These are phyloP conservation scores for Merops nubicus DNA, from an alignment of 2,113 vertebrate genomes.

Conservation along the genomic window DNA sequence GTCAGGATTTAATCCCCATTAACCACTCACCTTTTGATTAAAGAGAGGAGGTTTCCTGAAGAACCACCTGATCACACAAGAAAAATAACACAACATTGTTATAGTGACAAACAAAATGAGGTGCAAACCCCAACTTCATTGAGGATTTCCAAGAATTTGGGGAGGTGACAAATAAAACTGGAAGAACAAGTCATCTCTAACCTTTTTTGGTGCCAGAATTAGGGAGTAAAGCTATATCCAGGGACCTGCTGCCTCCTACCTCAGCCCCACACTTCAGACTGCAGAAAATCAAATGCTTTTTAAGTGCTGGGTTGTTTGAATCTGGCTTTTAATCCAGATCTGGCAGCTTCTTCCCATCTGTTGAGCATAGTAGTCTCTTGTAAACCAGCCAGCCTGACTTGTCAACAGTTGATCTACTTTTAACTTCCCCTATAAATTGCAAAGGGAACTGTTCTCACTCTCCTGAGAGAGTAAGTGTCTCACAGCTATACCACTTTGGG, in stretches of 20 bases:
- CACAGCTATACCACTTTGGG: neutral
- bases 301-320: neutral
- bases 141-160: neutral
- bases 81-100: neutral
- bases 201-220: neutral
- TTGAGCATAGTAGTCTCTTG: slow-evolving; percentile 31
- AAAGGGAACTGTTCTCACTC: slow-evolving; percentile 41
- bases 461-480: neutral
- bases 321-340: slow-evolving; percentile 47
- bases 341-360: slow-evolving; percentile 19
- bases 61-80: slow-evolving; percentile 73
- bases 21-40: slow-evolving; percentile 74
- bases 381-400: slow-evolving; percentile 55
- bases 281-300: slow-evolving; percentile 10
- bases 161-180: neutral
- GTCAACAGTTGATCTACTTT: slow-evolving; percentile 27
- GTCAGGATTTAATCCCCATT: neutral
- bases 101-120: neutral
- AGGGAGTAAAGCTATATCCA: neutral
- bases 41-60: slow-evolving; percentile 66
- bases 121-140: neutral
- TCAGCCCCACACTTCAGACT: neutral
- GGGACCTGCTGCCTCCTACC: neutral
- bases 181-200: neutral
- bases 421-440: slow-evolving; percentile 51